Conservation (phyloP, 1,140 invertebrate species). For the Campoletis sonorensis region DNA sequence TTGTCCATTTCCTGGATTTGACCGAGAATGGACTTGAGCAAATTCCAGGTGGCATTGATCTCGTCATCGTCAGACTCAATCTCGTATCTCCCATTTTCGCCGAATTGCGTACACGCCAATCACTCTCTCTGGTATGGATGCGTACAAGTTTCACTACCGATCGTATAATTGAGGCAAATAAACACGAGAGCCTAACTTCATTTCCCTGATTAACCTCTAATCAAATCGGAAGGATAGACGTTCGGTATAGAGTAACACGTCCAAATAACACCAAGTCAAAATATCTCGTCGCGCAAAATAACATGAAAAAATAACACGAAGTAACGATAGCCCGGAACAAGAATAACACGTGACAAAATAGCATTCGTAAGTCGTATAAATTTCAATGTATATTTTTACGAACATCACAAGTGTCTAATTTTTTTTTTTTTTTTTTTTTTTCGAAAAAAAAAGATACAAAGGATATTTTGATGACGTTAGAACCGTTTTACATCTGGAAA, state of each 20-base stretch:
- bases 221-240: background rate
- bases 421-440: no score
- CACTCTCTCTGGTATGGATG: background rate
- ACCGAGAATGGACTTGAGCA: background rate
- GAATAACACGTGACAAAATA: no score
- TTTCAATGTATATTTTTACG: no score
- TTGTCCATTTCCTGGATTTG: background rate
- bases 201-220: background rate
- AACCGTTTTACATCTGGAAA: no score
- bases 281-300: no score
- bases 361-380: no score
- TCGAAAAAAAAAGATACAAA: no score
- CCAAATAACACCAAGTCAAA: no score
- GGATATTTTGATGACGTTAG: no score
- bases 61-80: slow-evolving; percentile 24
- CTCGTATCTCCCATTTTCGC: slow-evolving; percentile 38
- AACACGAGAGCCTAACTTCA: background rate
- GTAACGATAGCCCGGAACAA: no score
- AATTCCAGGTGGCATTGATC: slow-evolving; percentile 27
- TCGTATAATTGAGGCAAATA: background rate
- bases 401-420: no score
- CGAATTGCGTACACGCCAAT: background rate
- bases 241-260: background rate
- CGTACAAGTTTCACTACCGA: background rate
- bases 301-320: no score